Evolutionary conservation across 2,113 vertebrate species (phyloP).

Genomic region (Oryctolagus cuniculus): DNA sequence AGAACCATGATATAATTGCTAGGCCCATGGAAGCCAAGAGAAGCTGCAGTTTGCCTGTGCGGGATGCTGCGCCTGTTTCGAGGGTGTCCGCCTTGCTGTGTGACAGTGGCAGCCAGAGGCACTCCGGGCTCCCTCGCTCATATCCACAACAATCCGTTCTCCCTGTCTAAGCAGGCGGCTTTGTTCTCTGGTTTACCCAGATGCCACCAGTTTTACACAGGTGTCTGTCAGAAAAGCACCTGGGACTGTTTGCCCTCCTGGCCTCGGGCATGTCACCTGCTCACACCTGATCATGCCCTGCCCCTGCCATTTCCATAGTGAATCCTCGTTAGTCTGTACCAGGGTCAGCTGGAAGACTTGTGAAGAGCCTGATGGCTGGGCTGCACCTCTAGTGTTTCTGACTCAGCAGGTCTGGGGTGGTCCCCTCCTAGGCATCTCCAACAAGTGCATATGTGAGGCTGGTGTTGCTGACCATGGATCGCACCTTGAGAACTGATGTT

Average conservation of each 20-base stretch:
- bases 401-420: background rate
- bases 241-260: background rate
- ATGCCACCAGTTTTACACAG: too few species aligned
- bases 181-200: background rate
- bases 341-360: background rate
- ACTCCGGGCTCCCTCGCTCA: background rate
- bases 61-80: background rate
- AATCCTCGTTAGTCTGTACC: background rate
- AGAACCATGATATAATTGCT: conserved; percentile 80
- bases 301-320: background rate
- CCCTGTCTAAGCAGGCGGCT: background rate
- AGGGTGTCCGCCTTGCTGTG: conserved; percentile 16
- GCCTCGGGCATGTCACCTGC: background rate
- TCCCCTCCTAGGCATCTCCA: background rate
- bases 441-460: background rate
- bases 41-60: conserved; percentile 56
- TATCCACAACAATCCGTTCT: background rate
- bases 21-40: conserved; percentile 76
- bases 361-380: background rate
- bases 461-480: background rate
- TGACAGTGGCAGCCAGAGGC: background rate
- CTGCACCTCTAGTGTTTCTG: background rate
- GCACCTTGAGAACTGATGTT: background rate
- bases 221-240: background rate
- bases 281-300: background rate